A percentile compares a stretch with the other conserved stretches of the same genome.
phyloP scores from a whole-genome alignment of 1,140 invertebrate species.

The Bombus polaris region DNA sequence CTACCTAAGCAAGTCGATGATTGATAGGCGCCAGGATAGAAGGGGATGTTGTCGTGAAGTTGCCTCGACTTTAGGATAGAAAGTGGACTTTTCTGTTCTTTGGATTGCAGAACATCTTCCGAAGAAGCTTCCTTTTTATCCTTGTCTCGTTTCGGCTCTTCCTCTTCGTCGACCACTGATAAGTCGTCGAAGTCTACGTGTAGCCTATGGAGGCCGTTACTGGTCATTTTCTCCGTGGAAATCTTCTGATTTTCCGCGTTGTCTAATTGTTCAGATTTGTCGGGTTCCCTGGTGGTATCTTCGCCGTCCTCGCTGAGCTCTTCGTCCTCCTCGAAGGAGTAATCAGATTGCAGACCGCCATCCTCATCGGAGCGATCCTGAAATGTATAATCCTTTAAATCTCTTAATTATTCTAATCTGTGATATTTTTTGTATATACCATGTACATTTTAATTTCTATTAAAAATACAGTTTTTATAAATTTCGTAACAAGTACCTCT shows the following conservation, averaged over 20 bases:
- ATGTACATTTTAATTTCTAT: too few species aligned
- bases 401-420: neutral
- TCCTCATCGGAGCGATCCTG: conserved; percentile 80
- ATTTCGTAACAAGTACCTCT: too few species aligned
- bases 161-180: conserved; percentile 89
- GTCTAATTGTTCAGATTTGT: conserved; percentile 74
- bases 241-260: conserved; percentile 78
- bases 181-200: conserved; percentile 88
- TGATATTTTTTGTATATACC: neutral
- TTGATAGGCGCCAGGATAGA: conserved; percentile 61
- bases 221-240: conserved; percentile 74
- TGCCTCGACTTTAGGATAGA: conserved; percentile 41
- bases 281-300: conserved; percentile 62
- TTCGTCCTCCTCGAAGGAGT: conserved; percentile 72
- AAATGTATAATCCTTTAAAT: conserved; percentile 57
- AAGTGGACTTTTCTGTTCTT: conserved; percentile 28
- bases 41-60: conserved; percentile 64
- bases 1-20: conserved; percentile 26
- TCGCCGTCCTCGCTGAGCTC: conserved; percentile 70
- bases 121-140: conserved; percentile 53
- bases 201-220: conserved; percentile 73
- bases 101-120: conserved; percentile 31
- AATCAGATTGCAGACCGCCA: conserved; percentile 72
- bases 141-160: conserved; percentile 76
- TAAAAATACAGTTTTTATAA: too few species aligned